Evolutionary conservation across 2,113 vertebrate genomes (phyloP).

Genomic region (Isurus oxyrinchus): DNA sequence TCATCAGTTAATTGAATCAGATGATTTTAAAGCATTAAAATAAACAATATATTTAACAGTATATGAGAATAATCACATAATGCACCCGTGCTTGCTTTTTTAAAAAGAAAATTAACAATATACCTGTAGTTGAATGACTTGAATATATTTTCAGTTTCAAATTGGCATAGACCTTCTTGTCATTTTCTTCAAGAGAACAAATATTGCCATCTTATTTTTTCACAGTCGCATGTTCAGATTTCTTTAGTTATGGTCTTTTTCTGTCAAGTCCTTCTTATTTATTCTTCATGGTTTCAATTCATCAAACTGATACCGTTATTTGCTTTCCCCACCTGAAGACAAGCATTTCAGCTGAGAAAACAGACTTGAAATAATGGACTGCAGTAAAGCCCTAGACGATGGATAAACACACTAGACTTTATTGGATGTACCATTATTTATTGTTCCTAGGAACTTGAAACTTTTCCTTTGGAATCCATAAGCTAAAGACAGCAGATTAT

Average conservation of each 20-base stretch:
- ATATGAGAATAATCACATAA: not conserved
- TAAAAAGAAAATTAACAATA: not conserved
- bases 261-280: not conserved
- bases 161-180: not conserved
- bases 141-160: not conserved
- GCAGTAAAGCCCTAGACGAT: not conserved
- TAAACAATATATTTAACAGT: not conserved
- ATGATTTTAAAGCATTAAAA: not conserved
- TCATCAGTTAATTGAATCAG: not conserved
- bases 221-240: not conserved
- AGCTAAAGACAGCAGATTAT: not conserved
- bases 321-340: constrained; percentile 20
- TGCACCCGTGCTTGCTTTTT: not conserved
- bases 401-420: not conserved
- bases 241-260: not conserved
- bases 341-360: constrained; percentile 27
- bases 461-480: not conserved
- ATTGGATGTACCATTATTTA: not conserved
- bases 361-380: not conserved
- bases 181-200: not conserved
- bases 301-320: not conserved
- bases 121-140: not conserved
- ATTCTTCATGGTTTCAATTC: constrained; percentile 1
- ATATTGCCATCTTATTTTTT: not conserved
- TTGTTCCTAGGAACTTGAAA: not conserved